phyloP scores from a whole-genome alignment of 2,113 vertebrate genomes.

The Zosterops hypoxanthus region DNA sequence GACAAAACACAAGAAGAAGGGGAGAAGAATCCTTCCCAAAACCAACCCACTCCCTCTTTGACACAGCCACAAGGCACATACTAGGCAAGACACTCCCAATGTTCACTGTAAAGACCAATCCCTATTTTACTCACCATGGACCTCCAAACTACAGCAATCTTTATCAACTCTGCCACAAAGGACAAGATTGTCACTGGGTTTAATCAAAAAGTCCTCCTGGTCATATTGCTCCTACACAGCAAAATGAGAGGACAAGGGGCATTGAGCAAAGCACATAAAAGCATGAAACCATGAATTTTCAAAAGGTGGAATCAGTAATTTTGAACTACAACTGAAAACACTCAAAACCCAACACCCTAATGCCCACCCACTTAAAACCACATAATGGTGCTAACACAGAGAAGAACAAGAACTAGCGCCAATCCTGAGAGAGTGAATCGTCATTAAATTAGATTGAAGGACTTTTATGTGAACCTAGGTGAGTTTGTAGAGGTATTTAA shows the following conservation, averaged over 20 bases:
- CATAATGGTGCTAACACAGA: not conserved
- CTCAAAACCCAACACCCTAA: not conserved
- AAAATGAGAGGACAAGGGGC: not conserved
- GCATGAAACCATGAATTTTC: not conserved
- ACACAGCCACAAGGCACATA: not conserved
- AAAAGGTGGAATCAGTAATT: not conserved
- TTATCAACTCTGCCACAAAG: slow-evolving; percentile 88
- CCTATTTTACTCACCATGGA: slow-evolving; percentile 78
- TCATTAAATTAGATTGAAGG: not conserved
- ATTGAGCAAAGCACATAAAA: not conserved
- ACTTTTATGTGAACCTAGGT: not conserved
- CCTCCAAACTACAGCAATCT: slow-evolving; percentile 91
- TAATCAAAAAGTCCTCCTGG: slow-evolving; percentile 92
- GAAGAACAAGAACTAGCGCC: not conserved
- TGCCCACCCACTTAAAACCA: not conserved
- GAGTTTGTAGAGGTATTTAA: not conserved
- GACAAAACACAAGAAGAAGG: not conserved
- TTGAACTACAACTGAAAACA: not conserved
- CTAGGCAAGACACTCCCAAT: not conserved
- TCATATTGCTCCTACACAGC: slow-evolving; percentile 92
- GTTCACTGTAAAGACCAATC: not conserved
- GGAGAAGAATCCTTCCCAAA: not conserved
- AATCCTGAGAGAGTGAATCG: fast-evolving
- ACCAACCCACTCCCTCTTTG: not conserved
- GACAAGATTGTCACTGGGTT: slow-evolving; percentile 90